Evolutionary conservation across 1,140 invertebrate genomes (phyloP).

Genomic region (Diorhabda sublineata): DNA sequence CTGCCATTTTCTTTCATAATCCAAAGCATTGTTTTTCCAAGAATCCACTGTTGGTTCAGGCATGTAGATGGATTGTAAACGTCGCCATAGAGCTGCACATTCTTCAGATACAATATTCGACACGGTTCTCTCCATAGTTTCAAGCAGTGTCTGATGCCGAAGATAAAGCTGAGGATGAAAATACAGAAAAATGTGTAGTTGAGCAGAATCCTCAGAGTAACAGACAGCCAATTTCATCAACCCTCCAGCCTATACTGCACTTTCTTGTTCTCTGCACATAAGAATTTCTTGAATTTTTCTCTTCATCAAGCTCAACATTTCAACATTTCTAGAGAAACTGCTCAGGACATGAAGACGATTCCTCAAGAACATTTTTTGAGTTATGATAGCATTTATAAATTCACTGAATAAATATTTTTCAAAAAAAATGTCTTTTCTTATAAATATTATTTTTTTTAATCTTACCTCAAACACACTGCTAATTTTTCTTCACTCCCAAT

Average conservation of each 20-base stretch:
- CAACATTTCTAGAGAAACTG: conserved; percentile 1
- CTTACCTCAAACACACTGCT: conserved; percentile 10
- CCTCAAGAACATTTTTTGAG: conserved; percentile 5
- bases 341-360: conserved; percentile 5
- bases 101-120: conserved; percentile 28
- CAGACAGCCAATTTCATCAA: not conserved
- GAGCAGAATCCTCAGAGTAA: conserved; percentile 7
- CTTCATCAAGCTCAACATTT: conserved; percentile 10
- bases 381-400: not conserved
- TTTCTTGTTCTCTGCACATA: conserved; percentile 5
- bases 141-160: not conserved
- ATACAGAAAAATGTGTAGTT: not conserved
- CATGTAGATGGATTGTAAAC: conserved; percentile 27
- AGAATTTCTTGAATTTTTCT: not conserved
- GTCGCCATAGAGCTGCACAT: conserved; percentile 31
- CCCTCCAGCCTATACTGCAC: not conserved
- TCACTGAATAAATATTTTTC: conserved; percentile 4
- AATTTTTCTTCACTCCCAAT: not conserved
- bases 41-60: conserved; percentile 23
- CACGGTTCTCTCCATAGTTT: conserved; percentile 20
- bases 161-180: conserved; percentile 7
- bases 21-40: conserved; percentile 32
- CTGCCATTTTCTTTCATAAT: conserved; percentile 39
- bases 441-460: not conserved
- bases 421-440: too few relatives aligned